These are phyloP conservation scores for Stomorhina lunata DNA, from an alignment of 2,888 invertebrate genomes.

Conservation along the genomic window DNA sequence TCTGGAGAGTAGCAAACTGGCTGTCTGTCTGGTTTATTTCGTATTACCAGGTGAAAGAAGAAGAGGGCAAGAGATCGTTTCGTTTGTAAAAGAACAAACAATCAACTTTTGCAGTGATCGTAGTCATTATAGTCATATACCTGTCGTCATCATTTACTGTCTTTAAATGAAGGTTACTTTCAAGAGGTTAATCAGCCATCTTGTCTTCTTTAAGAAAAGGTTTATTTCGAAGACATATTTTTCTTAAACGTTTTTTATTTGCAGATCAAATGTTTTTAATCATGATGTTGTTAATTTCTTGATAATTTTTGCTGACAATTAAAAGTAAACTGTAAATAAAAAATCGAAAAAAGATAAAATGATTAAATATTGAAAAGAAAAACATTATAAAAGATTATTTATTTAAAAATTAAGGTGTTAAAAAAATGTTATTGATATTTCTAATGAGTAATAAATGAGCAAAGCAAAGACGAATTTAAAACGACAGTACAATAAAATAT, in stretches of 20 bases:
- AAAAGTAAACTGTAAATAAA: constrained; percentile 39
- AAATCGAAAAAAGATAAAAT: constrained; percentile 25
- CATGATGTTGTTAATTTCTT: neutral
- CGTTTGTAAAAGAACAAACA: constrained; percentile 16
- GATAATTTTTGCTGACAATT: constrained; percentile 28
- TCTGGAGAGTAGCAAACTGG: neutral
- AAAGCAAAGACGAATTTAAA: neutral
- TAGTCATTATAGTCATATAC: constrained; percentile 23
- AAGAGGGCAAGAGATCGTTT: constrained; percentile 17
- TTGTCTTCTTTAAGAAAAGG: constrained; percentile 19
- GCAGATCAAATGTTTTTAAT: constrained; percentile 31
- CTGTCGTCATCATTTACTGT: constrained; percentile 32
- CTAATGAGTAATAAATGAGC: neutral
- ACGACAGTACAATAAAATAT: neutral
- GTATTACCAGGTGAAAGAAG: constrained; percentile 29
- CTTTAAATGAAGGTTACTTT: constrained; percentile 48
- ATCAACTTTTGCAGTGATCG: constrained; percentile 15
- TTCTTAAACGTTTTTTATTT: constrained; percentile 19
- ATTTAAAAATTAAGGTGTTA: constrained; percentile 16
- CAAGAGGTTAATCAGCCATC: constrained; percentile 49
- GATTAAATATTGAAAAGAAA: constrained; percentile 24
- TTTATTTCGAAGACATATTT: constrained; percentile 32
- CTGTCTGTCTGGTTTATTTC: neutral
- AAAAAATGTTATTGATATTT: constrained; percentile 22
- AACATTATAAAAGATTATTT: neutral